Evolutionary conservation across 1,140 invertebrate genomes (phyloP), one percentile per base, ranked within the genome.

Genomic region (Tetragnatha versicolor): DNA sequence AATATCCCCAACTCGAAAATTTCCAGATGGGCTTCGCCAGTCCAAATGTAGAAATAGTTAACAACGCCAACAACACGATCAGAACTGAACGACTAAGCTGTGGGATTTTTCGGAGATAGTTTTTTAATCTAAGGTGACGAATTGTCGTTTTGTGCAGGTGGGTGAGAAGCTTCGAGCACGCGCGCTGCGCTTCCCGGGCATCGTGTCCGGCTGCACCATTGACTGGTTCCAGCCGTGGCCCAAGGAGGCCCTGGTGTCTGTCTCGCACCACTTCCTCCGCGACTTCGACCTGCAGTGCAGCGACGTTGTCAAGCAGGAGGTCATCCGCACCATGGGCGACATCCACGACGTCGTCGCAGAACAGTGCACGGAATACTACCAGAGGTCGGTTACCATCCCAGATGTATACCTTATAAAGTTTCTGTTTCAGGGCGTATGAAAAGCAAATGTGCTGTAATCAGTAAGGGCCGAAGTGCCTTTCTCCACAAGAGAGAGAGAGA

Each of bases 161-260:
- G 94, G 94, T 17, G 93, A 96, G 87, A 93, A 93, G 81, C 94
- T 95, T 82, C 86, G 93, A 76, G 86, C 83, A 25, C 82, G 95
- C 79, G 94, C 96, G 2, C 89, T 97, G 83, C 91, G 95, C 83
- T 98, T 98, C 85, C 96, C 97, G 10, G 96, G 95, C 25, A 87
- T 98, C 22, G 96, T 98, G 82, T 96, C 95, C 33, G 96, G 96
- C 22, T 98, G 96, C 84, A 98, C 96, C 0, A 95, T 98, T 78
- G 95, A 98, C 85, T 98, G 96, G 96, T 97, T 98, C 84, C 95
- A 97, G 85, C 93, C 96, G 17, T 98, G 97, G 96, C 96, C 96
- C 1, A 93, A 93, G 85, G 95, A 98, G 87, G 97, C 97, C 49
- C 86, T 98, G 27, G 91, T 98, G 39, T 90, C 93, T 37, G 97